These are phyloP conservation scores for Notechis scutatus DNA, from an alignment of 2,113 vertebrate species.

Conservation along the genomic window DNA sequence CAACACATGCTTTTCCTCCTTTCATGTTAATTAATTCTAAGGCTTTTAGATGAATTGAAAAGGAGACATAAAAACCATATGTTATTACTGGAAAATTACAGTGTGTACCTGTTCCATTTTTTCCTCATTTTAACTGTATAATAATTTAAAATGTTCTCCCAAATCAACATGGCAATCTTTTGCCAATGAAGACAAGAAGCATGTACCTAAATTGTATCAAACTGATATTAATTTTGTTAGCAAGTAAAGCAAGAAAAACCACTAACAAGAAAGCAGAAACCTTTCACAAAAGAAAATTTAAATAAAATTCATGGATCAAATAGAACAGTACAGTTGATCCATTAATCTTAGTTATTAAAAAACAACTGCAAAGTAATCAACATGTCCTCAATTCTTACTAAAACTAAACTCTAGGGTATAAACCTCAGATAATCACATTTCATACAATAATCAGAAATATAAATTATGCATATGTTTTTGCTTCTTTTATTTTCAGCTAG, in stretches of 20 bases:
- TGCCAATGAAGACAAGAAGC: conserved; percentile 29
- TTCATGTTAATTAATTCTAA: conserved; percentile 60
- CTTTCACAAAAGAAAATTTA: conserved; percentile 8
- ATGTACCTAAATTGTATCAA: conserved; percentile 23
- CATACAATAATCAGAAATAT: neutral
- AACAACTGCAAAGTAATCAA: neutral
- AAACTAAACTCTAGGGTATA: neutral
- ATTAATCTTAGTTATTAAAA: conserved; percentile 24
- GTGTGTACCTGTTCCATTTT: conserved; percentile 28
- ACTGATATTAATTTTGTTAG: conserved; percentile 22
- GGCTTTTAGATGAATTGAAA: conserved; percentile 51
- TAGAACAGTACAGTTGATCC: conserved; percentile 10
- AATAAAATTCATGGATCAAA: conserved; percentile 12
- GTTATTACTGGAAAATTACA: conserved; percentile 55
- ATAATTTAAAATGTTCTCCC: conserved; percentile 50
- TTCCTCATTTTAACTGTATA: conserved; percentile 32
- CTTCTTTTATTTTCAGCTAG: neutral
- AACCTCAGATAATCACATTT: neutral
- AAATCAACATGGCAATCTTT: conserved; percentile 35
- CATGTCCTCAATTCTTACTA: neutral
- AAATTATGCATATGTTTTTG: neutral
- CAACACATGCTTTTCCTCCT: conserved; percentile 37
- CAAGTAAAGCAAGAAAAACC: neutral
- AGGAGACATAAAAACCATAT: conserved; percentile 60
- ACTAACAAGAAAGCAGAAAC: neutral